phyloP scores from a whole-genome alignment of 2,888 invertebrate species.

The Sinodicranocentrus sp. region DNA sequence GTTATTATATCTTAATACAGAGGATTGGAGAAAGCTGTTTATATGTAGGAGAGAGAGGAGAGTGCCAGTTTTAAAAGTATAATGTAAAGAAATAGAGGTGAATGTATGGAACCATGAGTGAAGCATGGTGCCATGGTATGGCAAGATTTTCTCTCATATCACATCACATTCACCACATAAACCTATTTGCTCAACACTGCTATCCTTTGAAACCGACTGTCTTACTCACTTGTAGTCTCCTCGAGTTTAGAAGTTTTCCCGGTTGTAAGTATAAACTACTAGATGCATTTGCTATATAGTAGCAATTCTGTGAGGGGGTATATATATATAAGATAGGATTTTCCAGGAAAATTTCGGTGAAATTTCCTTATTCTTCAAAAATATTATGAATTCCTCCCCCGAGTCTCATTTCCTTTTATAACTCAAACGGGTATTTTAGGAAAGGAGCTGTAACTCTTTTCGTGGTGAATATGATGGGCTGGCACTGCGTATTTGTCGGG shows the following conservation, averaged over 20 bases:
- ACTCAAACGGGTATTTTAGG: slow-evolving; percentile 60
- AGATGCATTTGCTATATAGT: no score
- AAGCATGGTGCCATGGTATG: neutral
- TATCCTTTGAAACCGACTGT: slow-evolving; percentile 27
- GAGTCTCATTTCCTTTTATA: slow-evolving; percentile 69
- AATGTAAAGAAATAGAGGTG: neutral
- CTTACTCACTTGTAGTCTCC: slow-evolving; percentile 47
- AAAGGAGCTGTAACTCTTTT: slow-evolving; percentile 49
- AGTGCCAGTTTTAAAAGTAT: slow-evolving; percentile 9
- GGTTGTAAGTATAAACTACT: no score
- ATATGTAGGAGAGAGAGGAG: neutral
- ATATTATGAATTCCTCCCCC: slow-evolving; percentile 70
- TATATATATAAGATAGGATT: neutral
- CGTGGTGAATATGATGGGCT: slow-evolving; percentile 11
- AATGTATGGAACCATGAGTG: neutral
- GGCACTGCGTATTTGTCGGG: slow-evolving; percentile 31
- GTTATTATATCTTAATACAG: slow-evolving; percentile 57
- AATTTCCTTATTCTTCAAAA: slow-evolving; percentile 60
- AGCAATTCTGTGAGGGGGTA: slow-evolving; percentile 4
- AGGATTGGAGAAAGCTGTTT: slow-evolving; percentile 24
- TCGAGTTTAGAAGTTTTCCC: no score
- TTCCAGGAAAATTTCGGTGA: slow-evolving; percentile 53
- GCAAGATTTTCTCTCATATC: slow-evolving; percentile 21
- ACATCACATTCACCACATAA: slow-evolving; percentile 11
- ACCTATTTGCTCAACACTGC: neutral